Evolutionary conservation across 2,797 vertebrate genomes (phyloP).

Genomic region (Echeneis naucrates): DNA sequence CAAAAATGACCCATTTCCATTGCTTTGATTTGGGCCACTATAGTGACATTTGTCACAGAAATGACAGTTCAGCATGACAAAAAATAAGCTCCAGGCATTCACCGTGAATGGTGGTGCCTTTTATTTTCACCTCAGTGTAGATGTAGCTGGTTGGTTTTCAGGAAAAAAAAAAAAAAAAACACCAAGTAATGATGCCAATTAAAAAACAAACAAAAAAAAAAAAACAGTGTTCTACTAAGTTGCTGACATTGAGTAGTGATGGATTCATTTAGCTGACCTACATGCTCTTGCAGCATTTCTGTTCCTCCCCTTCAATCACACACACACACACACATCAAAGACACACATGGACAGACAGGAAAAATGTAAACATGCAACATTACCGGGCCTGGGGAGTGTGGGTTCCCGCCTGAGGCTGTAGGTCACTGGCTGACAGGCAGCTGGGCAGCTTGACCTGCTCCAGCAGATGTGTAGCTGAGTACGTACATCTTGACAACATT

Average conservation of each 20-base stretch:
- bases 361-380: neutral
- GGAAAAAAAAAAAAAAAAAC: too few relatives aligned
- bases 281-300: conserved; percentile 26
- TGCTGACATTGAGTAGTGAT: conserved; percentile 5
- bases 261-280: conserved; percentile 34
- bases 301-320: neutral
- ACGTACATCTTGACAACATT: neutral
- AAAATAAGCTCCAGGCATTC: neutral
- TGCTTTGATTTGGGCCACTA: conserved; percentile 49
- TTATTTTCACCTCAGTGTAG: neutral
- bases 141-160: conserved; percentile 3
- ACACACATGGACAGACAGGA: neutral
- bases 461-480: conserved; percentile 40
- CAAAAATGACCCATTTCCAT: conserved; percentile 66
- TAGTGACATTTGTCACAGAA: conserved; percentile 47
- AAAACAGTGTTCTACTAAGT: neutral
- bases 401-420: conserved; percentile 64
- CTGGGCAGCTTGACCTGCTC: conserved; percentile 43
- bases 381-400: conserved; percentile 13
- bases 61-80: conserved; percentile 11
- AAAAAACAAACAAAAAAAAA: too few relatives aligned
- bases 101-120: neutral
- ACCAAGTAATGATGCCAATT: neutral
- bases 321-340: neutral
- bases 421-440: conserved; percentile 66